These are phyloP conservation scores for Fukomys damarensis DNA, from an alignment of 2,113 vertebrate genomes.

Conservation along the genomic window DNA sequence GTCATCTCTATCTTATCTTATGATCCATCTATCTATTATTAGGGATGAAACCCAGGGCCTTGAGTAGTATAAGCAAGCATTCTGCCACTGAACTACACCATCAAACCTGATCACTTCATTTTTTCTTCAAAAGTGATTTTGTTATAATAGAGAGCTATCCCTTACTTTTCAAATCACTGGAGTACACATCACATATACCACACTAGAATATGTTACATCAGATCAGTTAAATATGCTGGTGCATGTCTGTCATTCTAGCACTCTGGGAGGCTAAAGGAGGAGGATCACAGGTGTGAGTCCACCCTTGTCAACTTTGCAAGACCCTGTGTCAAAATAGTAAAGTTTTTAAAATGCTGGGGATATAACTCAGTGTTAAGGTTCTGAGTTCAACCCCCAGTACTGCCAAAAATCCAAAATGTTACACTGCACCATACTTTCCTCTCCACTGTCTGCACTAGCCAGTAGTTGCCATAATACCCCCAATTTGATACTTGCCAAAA, in stretches of 20 bases:
- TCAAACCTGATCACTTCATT: background rate
- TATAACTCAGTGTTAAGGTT: background rate
- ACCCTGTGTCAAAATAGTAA: background rate
- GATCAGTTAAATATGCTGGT: background rate
- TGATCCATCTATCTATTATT: background rate
- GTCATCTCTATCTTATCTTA: background rate
- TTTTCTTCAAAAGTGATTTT: background rate
- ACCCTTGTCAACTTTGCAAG: background rate
- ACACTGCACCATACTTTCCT: too few species aligned
- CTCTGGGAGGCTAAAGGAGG: background rate
- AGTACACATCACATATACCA: background rate
- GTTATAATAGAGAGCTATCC: background rate
- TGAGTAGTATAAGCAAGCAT: background rate
- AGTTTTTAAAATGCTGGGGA: background rate
- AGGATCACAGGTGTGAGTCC: background rate
- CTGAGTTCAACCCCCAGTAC: background rate
- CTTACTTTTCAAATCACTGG: background rate
- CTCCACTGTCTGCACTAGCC: background rate
- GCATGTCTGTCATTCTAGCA: background rate
- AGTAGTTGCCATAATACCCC: background rate
- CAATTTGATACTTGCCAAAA: background rate
- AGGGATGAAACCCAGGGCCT: background rate
- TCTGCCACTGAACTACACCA: background rate
- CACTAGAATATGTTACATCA: background rate
- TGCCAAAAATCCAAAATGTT: background rate